A percentile compares a stretch with the other conserved stretches of the same genome.
Conservation (phyloP, 2,888 invertebrate species). For the Hypsopygia costalis region DNA sequence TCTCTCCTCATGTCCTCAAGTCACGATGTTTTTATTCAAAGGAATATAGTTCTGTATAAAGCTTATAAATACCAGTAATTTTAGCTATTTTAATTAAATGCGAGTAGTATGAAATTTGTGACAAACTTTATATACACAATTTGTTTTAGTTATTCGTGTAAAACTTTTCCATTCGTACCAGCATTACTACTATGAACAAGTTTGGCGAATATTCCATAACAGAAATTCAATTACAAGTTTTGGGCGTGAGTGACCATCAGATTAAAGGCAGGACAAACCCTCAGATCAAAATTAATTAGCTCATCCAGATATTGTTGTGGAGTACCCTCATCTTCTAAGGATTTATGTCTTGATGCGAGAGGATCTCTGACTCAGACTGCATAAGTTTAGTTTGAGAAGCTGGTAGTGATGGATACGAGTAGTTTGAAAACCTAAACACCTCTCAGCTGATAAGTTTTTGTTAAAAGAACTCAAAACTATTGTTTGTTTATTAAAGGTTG, state of each 20-base stretch:
- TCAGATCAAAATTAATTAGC: conserved; percentile 72
- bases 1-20: too few species aligned
- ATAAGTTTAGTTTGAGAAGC: too few species aligned
- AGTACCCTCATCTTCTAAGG: conserved; percentile 61
- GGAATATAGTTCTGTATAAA: too few species aligned
- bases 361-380: conserved; percentile 20
- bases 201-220: conserved; percentile 55
- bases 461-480: too few species aligned
- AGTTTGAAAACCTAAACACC: too few species aligned
- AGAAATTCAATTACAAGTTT: conserved; percentile 65
- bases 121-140: not conserved
- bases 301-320: conserved; percentile 68
- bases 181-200: conserved; percentile 25
- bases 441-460: too few species aligned
- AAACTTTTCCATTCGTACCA: conserved; percentile 13
- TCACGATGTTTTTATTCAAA: too few species aligned
- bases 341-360: conserved; percentile 54
- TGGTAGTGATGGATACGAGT: too few species aligned
- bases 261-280: conserved; percentile 53
- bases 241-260: conserved; percentile 71
- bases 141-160: conserved; percentile 6
- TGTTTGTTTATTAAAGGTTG: too few species aligned
- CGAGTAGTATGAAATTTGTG: not conserved
- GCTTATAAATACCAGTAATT: too few species aligned
- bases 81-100: not conserved